Conservation (phyloP, 2,113 vertebrate genomes). For the Tapirus terrestris region DNA sequence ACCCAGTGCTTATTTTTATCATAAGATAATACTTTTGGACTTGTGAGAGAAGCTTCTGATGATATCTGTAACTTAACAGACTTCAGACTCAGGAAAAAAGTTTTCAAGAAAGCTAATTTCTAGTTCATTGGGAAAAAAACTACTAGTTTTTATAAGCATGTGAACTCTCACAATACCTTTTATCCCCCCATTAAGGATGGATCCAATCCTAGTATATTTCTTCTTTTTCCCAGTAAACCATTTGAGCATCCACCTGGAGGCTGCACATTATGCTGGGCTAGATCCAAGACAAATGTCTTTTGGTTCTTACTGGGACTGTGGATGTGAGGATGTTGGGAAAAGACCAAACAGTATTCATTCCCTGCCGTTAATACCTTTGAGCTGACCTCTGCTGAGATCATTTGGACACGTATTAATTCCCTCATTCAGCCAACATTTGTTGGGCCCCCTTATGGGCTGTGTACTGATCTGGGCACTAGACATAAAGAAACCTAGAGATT, state of each 20-base stretch:
- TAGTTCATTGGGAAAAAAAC: neutral
- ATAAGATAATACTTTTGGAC: neutral
- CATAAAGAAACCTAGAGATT: neutral
- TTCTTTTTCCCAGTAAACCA: neutral
- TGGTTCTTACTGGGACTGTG: accelerated
- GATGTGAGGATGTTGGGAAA: neutral
- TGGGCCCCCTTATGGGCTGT: neutral
- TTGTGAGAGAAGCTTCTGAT: conserved; percentile 21
- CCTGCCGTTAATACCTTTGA: neutral
- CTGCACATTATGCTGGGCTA: accelerated
- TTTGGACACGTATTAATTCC: too few relatives aligned
- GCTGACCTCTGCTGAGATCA: neutral
- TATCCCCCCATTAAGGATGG: neutral
- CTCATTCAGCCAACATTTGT: neutral
- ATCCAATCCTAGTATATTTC: neutral
- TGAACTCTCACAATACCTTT: neutral
- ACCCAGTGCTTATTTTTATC: conserved; percentile 42
- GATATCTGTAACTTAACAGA: neutral
- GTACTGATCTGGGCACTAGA: neutral
- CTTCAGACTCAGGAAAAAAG: neutral
- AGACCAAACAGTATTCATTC: neutral
- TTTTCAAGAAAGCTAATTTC: neutral
- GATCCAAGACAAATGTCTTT: accelerated
- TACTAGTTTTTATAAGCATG: neutral
- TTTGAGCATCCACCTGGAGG: neutral